A percentile compares a stretch with the other conserved stretches of the same genome.
Conservation (phyloP, 1,140 invertebrate species). For the Oreohelix idahoensis region DNA sequence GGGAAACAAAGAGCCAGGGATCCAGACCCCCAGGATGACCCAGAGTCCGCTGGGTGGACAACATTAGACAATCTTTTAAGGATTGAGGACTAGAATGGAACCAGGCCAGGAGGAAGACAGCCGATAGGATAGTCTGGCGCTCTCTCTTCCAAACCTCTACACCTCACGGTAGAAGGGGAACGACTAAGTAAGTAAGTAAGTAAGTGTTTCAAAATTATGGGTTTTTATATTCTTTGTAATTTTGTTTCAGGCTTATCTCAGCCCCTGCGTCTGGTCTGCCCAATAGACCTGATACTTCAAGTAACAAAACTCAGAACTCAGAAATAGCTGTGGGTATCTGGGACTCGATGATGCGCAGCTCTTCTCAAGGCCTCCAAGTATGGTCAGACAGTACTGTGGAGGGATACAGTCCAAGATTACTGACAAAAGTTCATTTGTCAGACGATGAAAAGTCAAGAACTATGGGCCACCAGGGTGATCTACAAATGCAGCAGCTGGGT, state of each 20-base stretch:
- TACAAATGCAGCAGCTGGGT: slow-evolving; percentile 44
- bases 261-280: slow-evolving; percentile 19
- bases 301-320: not conserved
- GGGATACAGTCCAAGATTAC: slow-evolving; percentile 43
- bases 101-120: no score
- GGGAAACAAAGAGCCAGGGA: no score
- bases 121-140: no score
- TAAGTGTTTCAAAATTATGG: no score
- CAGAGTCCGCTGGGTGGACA: no score
- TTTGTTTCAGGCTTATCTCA: slow-evolving; percentile 37
- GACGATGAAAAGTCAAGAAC: slow-evolving; percentile 62
- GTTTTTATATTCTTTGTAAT: no score
- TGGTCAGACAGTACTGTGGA: slow-evolving; percentile 52
- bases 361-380: slow-evolving; percentile 24
- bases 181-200: no score
- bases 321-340: not conserved
- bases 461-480: slow-evolving; percentile 46
- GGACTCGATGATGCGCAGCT: not conserved
- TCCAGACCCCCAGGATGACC: no score
- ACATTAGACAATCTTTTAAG: no score
- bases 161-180: no score
- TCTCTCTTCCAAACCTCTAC: no score
- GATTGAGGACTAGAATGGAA: no score
- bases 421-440: slow-evolving; percentile 46
- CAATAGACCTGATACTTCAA: not conserved